Base-by-base conservation (phyloP, 2,888 invertebrate species). In the Parnassius apollo region DNA sequence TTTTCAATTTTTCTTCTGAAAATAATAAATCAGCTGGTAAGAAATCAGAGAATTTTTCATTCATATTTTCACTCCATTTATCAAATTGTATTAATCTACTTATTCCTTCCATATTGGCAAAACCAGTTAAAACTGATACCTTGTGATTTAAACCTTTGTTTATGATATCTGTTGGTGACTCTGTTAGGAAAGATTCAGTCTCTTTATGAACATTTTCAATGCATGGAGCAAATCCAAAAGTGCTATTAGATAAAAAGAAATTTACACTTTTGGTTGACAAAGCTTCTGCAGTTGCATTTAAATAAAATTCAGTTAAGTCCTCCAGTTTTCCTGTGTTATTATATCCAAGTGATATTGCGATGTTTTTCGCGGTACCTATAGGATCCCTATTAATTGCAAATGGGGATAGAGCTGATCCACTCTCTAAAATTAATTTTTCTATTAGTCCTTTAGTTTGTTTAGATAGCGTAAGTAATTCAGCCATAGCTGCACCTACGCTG, bases 401-500 rank as follows among this genome's bases (percentile, higher is more conserved):
- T 0, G 91, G 87, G 9, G 85, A 73, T 35, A 91, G 69, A 2
- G 85, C 87, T 13, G 91, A 88, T 2, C 88, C 89, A 75, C 91
- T 91, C 59, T 91, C 91, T 13, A 91, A 67, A 65, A 89, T 83
- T 2, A 91, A 64, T 75, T 87, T 87, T 49, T 87, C 71, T 51
- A 91, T 79, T 42, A 91, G 71, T 44, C 89, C 89, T 35, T 77
- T 73, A 25, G 86, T 73, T 60, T 81, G 72, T 71, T 83, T 81
- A 0, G 88, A 85, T 1, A 91, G 59, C 0, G 81, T 76, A 13
- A 89, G 69, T 3, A 91, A 55, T 61, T 91, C 90, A 9, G 88
- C 90, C 81, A 91, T 81, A 1, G 94, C 88, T 0, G 95, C 96
- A 9, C 96, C 96, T 8, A 96, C 95, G 63, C 95, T 96, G 75